phyloP scores from a whole-genome alignment of 2,113 vertebrate genomes.

The Urocitellus parryii region DNA sequence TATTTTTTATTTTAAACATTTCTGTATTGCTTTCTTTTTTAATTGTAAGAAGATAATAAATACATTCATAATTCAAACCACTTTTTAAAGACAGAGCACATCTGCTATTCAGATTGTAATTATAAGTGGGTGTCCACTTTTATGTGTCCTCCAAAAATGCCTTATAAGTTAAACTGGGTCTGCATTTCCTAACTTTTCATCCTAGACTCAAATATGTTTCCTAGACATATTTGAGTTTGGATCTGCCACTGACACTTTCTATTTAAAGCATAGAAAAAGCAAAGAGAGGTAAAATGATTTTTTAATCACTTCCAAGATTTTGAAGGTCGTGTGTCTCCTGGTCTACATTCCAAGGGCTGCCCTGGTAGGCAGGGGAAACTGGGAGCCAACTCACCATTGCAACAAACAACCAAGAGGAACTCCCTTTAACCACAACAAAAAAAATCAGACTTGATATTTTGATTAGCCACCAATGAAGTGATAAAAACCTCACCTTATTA shows the following conservation, averaged over 20 bases:
- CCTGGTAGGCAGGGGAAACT: neutral
- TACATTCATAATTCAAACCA: neutral
- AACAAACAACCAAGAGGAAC: neutral
- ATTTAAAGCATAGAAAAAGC: neutral
- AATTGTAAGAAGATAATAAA: neutral
- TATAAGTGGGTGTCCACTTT: neutral
- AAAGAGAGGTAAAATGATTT: neutral
- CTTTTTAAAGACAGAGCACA: neutral
- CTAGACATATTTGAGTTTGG: neutral
- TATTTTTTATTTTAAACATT: conserved; percentile 45
- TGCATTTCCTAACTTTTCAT: neutral
- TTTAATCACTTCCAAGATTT: neutral
- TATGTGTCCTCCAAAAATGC: neutral
- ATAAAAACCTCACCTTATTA: neutral
- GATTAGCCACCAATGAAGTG: neutral
- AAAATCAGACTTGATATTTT: neutral
- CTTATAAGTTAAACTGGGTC: neutral
- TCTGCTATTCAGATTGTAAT: neutral
- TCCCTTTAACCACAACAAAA: neutral
- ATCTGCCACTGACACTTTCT: neutral
- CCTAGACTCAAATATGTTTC: neutral
- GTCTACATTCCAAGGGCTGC: neutral
- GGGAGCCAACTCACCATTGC: neutral
- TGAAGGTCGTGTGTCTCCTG: neutral
- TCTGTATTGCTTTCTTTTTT: neutral